These are phyloP conservation scores for Peromyscus nudipes DNA, from an alignment of 2,797 vertebrate species.

Conservation along the genomic window DNA sequence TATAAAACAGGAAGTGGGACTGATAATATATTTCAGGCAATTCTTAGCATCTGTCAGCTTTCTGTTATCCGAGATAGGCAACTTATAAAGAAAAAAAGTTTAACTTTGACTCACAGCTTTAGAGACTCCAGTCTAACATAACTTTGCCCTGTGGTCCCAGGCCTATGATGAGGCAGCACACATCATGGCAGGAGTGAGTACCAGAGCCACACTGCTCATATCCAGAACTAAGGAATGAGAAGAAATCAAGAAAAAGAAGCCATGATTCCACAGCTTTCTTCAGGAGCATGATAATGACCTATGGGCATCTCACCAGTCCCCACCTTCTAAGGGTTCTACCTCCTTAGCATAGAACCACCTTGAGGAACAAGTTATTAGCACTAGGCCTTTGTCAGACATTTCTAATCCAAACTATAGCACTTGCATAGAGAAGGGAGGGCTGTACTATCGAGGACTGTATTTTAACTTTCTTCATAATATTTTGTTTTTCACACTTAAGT, in stretches of 20 bases:
- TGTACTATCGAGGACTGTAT: not conserved
- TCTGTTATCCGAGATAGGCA: not conserved
- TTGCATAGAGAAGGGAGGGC: not conserved
- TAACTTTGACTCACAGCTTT: not conserved
- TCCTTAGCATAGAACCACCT: not conserved
- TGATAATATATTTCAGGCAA: not conserved
- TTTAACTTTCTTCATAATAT: not conserved
- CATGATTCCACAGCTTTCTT: too few relatives aligned
- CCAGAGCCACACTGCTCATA: not conserved
- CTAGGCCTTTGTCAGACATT: not conserved
- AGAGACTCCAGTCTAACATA: not conserved
- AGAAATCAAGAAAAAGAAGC: not conserved
- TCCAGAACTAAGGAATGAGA: not conserved
- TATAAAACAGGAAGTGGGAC: not conserved
- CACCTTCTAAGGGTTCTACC: not conserved
- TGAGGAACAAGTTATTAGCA: not conserved
- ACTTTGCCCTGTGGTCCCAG: not conserved
- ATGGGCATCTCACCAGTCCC: not conserved
- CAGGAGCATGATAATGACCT: too few relatives aligned
- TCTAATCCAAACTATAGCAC: not conserved
- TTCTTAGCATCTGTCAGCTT: not conserved
- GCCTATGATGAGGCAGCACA: not conserved
- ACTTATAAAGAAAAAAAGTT: not conserved
- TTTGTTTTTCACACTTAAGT: not conserved
- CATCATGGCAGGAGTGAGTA: not conserved